Evolutionary conservation across 2,888 invertebrate species (phyloP).

Genomic region (Mimachlamys varia): DNA sequence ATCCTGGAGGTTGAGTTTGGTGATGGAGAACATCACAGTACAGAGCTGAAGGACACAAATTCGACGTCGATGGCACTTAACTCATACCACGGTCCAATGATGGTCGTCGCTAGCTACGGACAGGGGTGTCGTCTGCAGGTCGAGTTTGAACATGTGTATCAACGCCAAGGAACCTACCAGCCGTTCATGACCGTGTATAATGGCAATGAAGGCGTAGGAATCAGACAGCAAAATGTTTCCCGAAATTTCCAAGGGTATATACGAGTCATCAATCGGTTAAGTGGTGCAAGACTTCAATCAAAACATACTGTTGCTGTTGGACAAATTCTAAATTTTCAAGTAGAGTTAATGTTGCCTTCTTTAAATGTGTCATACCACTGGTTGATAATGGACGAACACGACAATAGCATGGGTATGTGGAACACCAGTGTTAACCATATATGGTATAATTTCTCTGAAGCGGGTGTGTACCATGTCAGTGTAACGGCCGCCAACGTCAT

Average conservation of each 20-base stretch:
- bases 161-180: slow-evolving; percentile 60
- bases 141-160: slow-evolving; percentile 66
- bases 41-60: slow-evolving; percentile 64
- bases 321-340: slow-evolving; percentile 44
- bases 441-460: slow-evolving; percentile 56
- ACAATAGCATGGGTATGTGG: slow-evolving; percentile 47
- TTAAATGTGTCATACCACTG: slow-evolving; percentile 56
- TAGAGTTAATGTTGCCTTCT: slow-evolving; percentile 52
- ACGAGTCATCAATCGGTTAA: slow-evolving; percentile 54
- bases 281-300: slow-evolving; percentile 52
- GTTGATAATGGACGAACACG: slow-evolving; percentile 52
- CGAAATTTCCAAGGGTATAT: slow-evolving; percentile 38
- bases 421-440: slow-evolving; percentile 49
- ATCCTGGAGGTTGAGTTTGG: slow-evolving; percentile 67
- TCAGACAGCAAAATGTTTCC: slow-evolving; percentile 37
- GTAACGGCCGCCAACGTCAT: slow-evolving; percentile 61
- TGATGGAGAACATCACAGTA: slow-evolving; percentile 60
- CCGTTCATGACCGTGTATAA: slow-evolving; percentile 59
- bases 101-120: slow-evolving; percentile 71
- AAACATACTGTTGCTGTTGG: slow-evolving; percentile 46
- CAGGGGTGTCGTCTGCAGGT: slow-evolving; percentile 67
- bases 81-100: slow-evolving; percentile 60
- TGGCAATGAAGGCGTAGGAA: slow-evolving; percentile 48
- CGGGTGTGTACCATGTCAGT: slow-evolving; percentile 61
- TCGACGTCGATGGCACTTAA: slow-evolving; percentile 57